Base-by-base conservation (phyloP, 2,797 vertebrate species). In the Holocentrus rufus region DNA sequence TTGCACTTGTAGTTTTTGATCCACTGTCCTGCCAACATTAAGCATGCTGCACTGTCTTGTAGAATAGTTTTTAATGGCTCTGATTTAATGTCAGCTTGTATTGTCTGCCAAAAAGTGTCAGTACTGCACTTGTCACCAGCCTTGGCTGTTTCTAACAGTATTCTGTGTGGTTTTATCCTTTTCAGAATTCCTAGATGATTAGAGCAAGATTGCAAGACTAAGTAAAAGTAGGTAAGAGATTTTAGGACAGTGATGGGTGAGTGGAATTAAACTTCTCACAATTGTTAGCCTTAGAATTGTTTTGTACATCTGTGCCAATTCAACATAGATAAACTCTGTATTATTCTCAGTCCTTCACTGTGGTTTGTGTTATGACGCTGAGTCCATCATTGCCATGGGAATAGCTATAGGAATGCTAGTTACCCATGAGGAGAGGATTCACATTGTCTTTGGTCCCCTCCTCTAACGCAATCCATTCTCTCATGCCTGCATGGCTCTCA, bases 331-430 rank as follows among this genome's bases (percentile, higher is more conserved):
- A 8, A 54, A 74, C n/a, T 5, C 2, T 18, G 7, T 68, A 5
- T 57, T 46, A 9, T 58, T 23, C 70, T 83, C 18, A 44, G 20
- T 46, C 2, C 36, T 62, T 31, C 50, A 27, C 69, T 69, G 47
- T 61, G 65, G 47, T 60, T 34, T 54, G 62, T 69, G 69, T 57
- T 55, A 74, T 83, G 77, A 85, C 10, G 47, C 81, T 65, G 70
- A 64, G 25, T 20, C 61, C 57, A 20, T 60, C 74, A 59, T 87
- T 67, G 57, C 85, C 65, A 87, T 80, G 87, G 86, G 27, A 42
- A 74, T 23, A 44, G 47, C 75, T 34, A 64, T 22, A 77, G 85
- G 89, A 92, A 93, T 91, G 82, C 77, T 79, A 69, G 80, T 87
- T 82, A 85, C 60, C 59, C 65, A 30, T 39, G 49, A 53, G 27